Evolutionary conservation across 2,797 vertebrate genomes (phyloP), one percentile per base, ranked within the genome.

Genomic region (Oreortyx pictus): DNA sequence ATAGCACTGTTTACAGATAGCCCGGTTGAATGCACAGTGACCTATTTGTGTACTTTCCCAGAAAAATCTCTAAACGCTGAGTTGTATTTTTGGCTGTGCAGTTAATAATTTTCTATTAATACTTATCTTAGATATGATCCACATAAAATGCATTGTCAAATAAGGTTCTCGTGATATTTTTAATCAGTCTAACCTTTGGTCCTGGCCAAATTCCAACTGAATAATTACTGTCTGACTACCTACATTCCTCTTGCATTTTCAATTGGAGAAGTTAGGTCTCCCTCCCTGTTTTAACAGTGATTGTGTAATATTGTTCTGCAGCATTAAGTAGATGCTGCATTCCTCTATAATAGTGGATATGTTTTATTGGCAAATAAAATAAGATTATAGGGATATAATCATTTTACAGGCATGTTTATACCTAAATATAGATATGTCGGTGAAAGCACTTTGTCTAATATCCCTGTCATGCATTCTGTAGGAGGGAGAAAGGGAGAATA

Each of bases 401-500:
- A 47, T 77, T 95, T 90, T 92, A 87, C 76, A 86, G 84, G 29
- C 70, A 62, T 93, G 65, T 94, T 95, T 92, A 93, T 92, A 89
- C 46, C 73, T 88, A 95, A 93, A 89, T 91, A 96, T 84, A 91
- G 92, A 57, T 84, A 89, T 23, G 29, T 89, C 70, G 87, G 50
- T 90, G 81, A 94, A 96, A 66, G 62, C 39, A 64, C 50, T 87
- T 82, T 43, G 20, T 91, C 66, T 93, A 80, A 89, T 90, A 46
- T 64, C 47, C 25, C 29, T 46, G 39, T 79, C 46, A 97, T 94
- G 95, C 96, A 96, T 97, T 97, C 97, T 96, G 94, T 95, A 37
- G 52, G 82, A 60, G 81, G 57, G 85, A 77, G 49, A 82, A 70
- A 77, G 68, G 81, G 81, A 65, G 41, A 73, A 67, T 74, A 15